phyloP scores from a whole-genome alignment of 2,113 vertebrate species.

The Papio anubis region DNA sequence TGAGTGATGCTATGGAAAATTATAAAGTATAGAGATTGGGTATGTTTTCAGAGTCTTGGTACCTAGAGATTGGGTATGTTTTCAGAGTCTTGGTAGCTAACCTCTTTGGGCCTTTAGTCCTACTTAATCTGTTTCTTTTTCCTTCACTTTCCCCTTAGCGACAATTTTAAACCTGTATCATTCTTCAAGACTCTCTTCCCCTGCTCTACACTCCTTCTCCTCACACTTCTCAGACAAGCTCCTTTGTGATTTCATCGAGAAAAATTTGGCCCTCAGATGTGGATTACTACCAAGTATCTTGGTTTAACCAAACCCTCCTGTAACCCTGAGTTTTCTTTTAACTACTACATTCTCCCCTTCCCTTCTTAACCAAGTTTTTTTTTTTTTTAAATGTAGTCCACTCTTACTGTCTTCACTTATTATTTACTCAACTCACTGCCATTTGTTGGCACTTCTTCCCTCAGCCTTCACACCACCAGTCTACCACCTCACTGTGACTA shows the following conservation, averaged over 20 bases:
- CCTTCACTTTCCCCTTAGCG: slow-evolving; percentile 1
- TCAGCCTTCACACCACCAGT: not conserved
- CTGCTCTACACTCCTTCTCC: not conserved
- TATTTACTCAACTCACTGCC: not conserved
- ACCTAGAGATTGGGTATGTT: not conserved
- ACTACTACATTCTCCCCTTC: not conserved
- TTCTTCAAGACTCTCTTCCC: not conserved
- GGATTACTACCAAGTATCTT: not conserved
- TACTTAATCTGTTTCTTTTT: slow-evolving; percentile 11
- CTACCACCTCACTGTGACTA: not conserved
- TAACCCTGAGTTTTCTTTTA: not conserved
- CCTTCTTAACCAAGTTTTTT: not conserved
- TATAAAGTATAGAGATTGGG: not conserved
- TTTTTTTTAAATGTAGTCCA: not conserved
- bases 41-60: not conserved
- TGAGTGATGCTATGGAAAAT: not conserved
- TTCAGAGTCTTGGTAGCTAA: not conserved
- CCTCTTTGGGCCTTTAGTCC: not conserved
- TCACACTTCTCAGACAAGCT: not conserved
- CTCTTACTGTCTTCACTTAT: not conserved
- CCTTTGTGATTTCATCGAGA: slow-evolving; percentile 38
- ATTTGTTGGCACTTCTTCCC: not conserved
- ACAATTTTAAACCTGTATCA: slow-evolving; percentile 5
- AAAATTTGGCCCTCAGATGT: not conserved
- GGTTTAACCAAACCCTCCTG: not conserved